Evolutionary conservation across 2,888 invertebrate genomes (phyloP), one percentile per base, ranked within the genome.

Genomic region (Pyrrhosoma nymphula): DNA sequence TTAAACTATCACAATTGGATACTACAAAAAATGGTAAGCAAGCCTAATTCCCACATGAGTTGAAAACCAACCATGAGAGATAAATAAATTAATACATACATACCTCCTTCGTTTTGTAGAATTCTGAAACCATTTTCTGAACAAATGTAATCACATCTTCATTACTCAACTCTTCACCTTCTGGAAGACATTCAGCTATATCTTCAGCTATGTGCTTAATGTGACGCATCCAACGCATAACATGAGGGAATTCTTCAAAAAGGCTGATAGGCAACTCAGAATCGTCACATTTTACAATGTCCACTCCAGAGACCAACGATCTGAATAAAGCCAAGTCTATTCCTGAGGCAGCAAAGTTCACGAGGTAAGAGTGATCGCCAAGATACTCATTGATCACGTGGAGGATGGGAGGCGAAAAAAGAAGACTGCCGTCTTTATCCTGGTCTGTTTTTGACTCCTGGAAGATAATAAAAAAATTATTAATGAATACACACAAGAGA

Each of bases 201-300:
- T 93, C 93, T n/a, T 69, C 47, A 39, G 69, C 16, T 23, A 93
- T 47, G 14, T 47, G n/a, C n/a, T 63, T 93, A 12, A 93, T 93
- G 18, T 93, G 93, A n/a, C 26, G 16, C 93, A 93, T 93, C 93
- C 93, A 93, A 63, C 93, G 47, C 35, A 6, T n/a, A 47, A 93
- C 16, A 4, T 93, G 93, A 39, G 93, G 69, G n/a, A 47, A 93
- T 56, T 89, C 55, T 47, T 69, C 93, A 3, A 47, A 93, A 26
- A n/a, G 12, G 55, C 26, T 8, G 20, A 69, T 69, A 26, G 63
- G 63, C n/a, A 55, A 69, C 16, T 26, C 47, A 8, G 69, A 69
- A 69, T 93, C 47, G 4, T 23, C 47, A n/a, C 4, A 23, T n/a
- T 93, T 75, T 18, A 75, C 69, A 26, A 47, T 26, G 10, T 69